Conservation (phyloP, 2,888 invertebrate species). For the Therioaphis trifolii region DNA sequence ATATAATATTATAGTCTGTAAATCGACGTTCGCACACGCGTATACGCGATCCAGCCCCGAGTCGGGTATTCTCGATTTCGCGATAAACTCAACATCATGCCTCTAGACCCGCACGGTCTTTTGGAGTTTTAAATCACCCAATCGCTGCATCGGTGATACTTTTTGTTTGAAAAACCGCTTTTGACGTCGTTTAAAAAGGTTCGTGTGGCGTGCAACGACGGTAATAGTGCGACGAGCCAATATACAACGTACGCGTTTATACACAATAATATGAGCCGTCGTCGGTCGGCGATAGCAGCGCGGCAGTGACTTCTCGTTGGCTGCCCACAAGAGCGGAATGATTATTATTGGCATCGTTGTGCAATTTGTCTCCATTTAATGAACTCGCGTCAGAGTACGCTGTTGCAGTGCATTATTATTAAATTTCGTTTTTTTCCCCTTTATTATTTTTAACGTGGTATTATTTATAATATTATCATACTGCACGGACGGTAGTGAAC, state of each 20-base stretch:
- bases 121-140: too few species aligned
- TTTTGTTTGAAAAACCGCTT: neutral
- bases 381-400: neutral
- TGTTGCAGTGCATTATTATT: too few species aligned
- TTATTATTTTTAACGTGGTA: too few species aligned
- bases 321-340: constrained; percentile 35
- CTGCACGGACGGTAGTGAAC: too few species aligned
- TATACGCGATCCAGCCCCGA: too few species aligned
- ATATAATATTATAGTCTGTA: too few species aligned
- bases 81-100: too few species aligned
- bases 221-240: neutral
- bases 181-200: neutral
- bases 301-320: constrained; percentile 12
- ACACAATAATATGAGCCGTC: neutral
- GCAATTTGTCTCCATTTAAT: constrained; percentile 11
- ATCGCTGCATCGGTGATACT: too few species aligned
- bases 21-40: too few species aligned
- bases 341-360: constrained; percentile 4
- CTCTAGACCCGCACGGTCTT: too few species aligned
- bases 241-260: neutral
- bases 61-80: too few species aligned
- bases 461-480: neutral
- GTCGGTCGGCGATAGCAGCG: neutral
- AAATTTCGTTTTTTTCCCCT: too few species aligned
- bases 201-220: neutral